phyloP scores from a whole-genome alignment of 2,888 invertebrate genomes.

The Drosophila diplacantha region DNA sequence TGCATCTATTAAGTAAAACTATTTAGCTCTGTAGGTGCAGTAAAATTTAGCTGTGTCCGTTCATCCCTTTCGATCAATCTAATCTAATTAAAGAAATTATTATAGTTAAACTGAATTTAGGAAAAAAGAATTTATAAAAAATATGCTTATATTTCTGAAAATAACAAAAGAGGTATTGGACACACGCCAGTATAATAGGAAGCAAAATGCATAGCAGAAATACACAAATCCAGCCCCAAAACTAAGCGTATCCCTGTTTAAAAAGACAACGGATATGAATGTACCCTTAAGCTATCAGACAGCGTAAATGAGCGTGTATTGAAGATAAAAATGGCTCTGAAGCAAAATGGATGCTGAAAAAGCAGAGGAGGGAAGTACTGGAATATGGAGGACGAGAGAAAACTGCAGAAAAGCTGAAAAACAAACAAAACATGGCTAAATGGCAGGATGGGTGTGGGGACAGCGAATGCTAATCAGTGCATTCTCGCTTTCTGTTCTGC shows the following conservation, averaged over 20 bases:
- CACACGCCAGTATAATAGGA: constrained; percentile 10
- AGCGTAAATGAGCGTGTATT: constrained; percentile 70
- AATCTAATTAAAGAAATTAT: too few species aligned
- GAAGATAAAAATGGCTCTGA: constrained; percentile 57
- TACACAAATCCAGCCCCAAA: constrained; percentile 26
- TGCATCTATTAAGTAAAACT: too few species aligned
- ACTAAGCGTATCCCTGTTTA: constrained; percentile 41
- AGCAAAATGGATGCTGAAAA: constrained; percentile 27
- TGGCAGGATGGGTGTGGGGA: constrained; percentile 37
- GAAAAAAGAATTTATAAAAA: too few species aligned
- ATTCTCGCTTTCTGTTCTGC: constrained; percentile 40
- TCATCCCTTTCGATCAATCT: too few species aligned
- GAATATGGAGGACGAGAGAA: constrained; percentile 19
- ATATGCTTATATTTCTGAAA: not conserved
- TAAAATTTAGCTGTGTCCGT: too few species aligned
- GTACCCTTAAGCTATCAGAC: constrained; percentile 69
- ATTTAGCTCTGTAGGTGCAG: too few species aligned
- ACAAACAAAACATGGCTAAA: constrained; percentile 62
- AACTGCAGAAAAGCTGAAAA: constrained; percentile 43
- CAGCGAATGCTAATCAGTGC: constrained; percentile 12
- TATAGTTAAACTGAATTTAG: not conserved
- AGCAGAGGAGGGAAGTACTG: constrained; percentile 1
- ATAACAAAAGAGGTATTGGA: not conserved
- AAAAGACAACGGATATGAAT: constrained; percentile 71
- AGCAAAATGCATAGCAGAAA: constrained; percentile 40